These are phyloP conservation scores for Cinclus cinclus DNA, from an alignment of 2,113 vertebrate genomes.

Conservation along the genomic window DNA sequence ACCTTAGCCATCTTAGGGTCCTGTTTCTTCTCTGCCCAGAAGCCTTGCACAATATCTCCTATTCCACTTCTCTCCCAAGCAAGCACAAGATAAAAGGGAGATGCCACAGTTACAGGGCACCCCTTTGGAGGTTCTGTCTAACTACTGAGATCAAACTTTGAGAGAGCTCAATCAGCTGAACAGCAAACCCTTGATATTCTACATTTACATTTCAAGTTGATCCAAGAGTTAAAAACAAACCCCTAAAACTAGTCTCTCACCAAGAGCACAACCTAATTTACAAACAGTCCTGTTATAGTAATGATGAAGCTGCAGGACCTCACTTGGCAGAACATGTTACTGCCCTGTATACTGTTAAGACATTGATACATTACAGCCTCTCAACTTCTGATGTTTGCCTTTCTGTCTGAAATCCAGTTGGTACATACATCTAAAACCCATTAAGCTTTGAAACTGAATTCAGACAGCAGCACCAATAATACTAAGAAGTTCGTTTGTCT, in stretches of 20 bases:
- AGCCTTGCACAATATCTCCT: neutral
- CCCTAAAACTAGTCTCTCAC: neutral
- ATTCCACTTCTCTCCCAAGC: neutral
- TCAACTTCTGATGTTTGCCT: neutral
- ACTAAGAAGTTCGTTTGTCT: neutral
- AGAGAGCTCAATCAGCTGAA: neutral
- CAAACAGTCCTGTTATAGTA: neutral
- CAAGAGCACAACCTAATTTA: neutral
- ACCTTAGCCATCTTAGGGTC: neutral
- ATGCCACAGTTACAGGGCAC: neutral
- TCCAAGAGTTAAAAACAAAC: neutral
- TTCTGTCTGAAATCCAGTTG: neutral
- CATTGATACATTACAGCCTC: neutral
- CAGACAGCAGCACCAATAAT: neutral
- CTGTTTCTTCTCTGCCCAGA: neutral
- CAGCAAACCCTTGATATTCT: neutral
- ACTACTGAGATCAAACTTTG: neutral
- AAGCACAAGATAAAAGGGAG: neutral
- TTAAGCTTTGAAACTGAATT: neutral
- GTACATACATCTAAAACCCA: neutral
- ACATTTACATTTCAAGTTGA: neutral
- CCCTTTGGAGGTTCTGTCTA: neutral
- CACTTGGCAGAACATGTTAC: neutral
- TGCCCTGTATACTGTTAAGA: neutral
- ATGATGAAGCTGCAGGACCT: neutral